These are phyloP conservation scores for Carposina sasakii DNA, from an alignment of 1,140 invertebrate species.

Conservation along the genomic window DNA sequence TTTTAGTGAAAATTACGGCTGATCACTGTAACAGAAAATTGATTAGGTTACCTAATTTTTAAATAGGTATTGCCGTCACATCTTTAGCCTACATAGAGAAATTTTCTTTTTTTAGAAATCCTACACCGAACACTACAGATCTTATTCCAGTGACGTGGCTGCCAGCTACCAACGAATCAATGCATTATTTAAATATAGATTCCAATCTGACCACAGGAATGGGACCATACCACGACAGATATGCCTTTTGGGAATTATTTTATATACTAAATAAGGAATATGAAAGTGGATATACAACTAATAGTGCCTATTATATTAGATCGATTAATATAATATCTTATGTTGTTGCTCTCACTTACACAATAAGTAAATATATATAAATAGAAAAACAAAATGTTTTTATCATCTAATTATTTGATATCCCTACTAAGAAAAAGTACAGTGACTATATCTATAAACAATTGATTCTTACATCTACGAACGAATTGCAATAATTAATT, in stretches of 20 bases:
- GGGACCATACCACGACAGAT: slow-evolving; percentile 21
- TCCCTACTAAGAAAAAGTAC: too few species aligned
- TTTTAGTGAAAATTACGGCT: neutral
- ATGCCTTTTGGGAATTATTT: slow-evolving; percentile 39
- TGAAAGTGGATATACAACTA: slow-evolving; percentile 12
- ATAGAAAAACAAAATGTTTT: too few species aligned
- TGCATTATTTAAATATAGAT: slow-evolving; percentile 29
- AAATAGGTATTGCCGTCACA: neutral
- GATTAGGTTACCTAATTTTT: neutral
- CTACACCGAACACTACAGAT: slow-evolving; percentile 28
- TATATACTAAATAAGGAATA: slow-evolving; percentile 19
- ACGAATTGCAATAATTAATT: too few species aligned
- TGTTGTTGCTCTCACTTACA: slow-evolving; percentile 13
- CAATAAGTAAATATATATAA: too few species aligned
- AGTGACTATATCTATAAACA: too few species aligned
- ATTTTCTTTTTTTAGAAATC: slow-evolving; percentile 25
- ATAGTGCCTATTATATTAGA: too few species aligned
- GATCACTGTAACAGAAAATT: neutral
- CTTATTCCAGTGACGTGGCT: slow-evolving; percentile 30
- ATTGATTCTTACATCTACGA: too few species aligned
- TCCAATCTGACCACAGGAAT: slow-evolving; percentile 12
- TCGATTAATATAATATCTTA: slow-evolving; percentile 7
- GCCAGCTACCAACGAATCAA: slow-evolving; percentile 8
- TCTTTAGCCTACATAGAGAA: neutral
- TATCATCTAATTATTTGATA: too few species aligned